Base-by-base conservation (phyloP, 2,113 vertebrate species). In the Pyxicephalus adspersus region DNA sequence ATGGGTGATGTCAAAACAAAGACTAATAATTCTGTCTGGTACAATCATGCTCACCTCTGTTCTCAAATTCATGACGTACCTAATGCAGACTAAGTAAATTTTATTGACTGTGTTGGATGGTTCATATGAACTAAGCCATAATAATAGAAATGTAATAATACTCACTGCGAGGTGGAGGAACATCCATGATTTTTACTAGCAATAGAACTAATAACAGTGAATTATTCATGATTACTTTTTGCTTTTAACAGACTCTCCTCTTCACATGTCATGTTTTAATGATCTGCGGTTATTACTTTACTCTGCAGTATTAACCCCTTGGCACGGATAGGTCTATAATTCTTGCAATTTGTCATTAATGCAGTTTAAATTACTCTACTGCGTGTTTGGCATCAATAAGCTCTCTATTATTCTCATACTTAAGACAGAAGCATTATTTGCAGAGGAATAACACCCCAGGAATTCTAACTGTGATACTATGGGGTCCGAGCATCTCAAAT, bases 331-430 rank as follows among this genome's bases (percentile, higher is more conserved):
- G 51, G 45, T 55, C 50, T 55, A 77, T 65, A 55, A 77, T 64
- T 77, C 63, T 66, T 28, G 2, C 28, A 55, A 66, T 77, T 65
- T 77, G 76, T 77, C 61, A 66, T 77, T 55, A 77, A 77, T 77
- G 76, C 26, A 8, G 19, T 55, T 66, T 77, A 66, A 65, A 77
- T 64, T 55, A 57, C 76, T 54, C 25, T 20, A 66, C 50, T n/a
- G 18, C 25, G 52, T 52, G 63, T n/a, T 20, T 66, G 63, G 76
- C 25, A 64, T 66, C 26, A 77, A 52, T 17, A 19, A 63, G 61
- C 5, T 77, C 34, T 54, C 26, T 18, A 61, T 15, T 51, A 65
- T 25, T 22, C n/a, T 20, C 50, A 55, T 22, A 52, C 45, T 55
- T 34, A 77, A 50, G 26, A 11, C 2, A 64, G 58, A 76, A 64